Percentiles rank a stretch among this genome's conserved stretches.
Evolutionary conservation across 2,113 vertebrate species (phyloP).

Genomic region (Jacana jacana): DNA sequence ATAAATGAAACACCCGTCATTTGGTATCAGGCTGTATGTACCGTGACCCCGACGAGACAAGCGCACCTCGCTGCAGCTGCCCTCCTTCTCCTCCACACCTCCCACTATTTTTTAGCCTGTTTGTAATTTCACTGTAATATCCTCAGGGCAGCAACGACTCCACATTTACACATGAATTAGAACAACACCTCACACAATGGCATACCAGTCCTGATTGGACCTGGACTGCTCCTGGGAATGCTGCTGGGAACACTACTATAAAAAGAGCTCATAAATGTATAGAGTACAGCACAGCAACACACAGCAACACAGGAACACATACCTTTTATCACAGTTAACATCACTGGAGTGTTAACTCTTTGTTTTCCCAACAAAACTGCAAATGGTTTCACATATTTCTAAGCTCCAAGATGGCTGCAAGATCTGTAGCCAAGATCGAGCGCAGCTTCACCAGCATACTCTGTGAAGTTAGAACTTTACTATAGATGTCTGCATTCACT

Average conservation of each 20-base stretch:
- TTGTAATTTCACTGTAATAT: conserved; percentile 54
- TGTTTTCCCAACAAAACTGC: not conserved
- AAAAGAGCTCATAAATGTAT: conserved; percentile 49
- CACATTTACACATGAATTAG: conserved; percentile 61
- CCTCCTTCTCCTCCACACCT: not conserved
- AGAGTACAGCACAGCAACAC: not conserved
- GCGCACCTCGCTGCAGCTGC: not conserved
- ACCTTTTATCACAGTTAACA: not conserved
- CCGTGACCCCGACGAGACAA: not conserved
- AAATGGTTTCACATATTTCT: not conserved
- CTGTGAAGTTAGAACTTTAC: not conserved
- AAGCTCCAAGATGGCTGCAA: not conserved
- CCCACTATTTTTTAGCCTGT: conserved; percentile 19
- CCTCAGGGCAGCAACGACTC: conserved; percentile 53
- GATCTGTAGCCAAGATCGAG: not conserved
- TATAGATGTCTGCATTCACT: not conserved
- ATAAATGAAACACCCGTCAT: not conserved
- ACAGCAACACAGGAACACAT: not conserved
- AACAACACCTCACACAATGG: conserved; percentile 51
- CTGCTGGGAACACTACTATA: conserved; percentile 30
- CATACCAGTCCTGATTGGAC: conserved; percentile 57
- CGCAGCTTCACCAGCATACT: not conserved
- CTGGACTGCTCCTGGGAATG: conserved; percentile 46
- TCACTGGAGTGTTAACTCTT: not conserved
- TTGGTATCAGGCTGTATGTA: not conserved